A percentile compares a stretch with the other conserved stretches of the same genome.
Evolutionary conservation across 1,140 invertebrate species (phyloP).

Genomic region (Hetaerina americana): DNA sequence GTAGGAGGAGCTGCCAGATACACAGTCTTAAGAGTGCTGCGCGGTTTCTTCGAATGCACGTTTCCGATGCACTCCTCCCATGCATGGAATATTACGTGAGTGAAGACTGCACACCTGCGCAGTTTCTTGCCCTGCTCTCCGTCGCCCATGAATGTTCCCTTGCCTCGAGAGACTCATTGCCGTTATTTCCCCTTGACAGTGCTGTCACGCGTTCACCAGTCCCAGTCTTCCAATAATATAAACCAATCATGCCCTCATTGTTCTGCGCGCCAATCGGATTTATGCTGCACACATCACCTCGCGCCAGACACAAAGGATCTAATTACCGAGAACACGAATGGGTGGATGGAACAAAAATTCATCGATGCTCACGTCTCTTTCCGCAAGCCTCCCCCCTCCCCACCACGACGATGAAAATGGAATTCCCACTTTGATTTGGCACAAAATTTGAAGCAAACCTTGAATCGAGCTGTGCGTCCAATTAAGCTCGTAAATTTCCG

Average conservation of each 20-base stretch:
- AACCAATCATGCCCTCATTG: background rate
- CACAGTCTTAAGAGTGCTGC: no score
- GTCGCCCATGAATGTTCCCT: background rate
- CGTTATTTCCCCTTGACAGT: background rate
- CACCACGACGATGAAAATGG: background rate
- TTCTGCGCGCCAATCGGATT: background rate
- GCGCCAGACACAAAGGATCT: background rate
- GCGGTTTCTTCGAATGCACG: no score
- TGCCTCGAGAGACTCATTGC: background rate
- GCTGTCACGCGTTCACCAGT: background rate
- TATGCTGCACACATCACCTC: background rate
- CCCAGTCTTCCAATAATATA: background rate
- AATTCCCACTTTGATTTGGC: no score
- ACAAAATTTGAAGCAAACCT: no score
- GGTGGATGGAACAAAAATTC: background rate
- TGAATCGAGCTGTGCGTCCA: no score
- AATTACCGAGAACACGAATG: background rate
- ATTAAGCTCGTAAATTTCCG: no score
- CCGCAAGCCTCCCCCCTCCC: background rate
- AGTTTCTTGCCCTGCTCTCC: no score
- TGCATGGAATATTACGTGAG: no score
- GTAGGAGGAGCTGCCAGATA: no score
- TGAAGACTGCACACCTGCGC: no score
- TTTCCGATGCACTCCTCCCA: no score
- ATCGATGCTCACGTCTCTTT: background rate